Evolutionary conservation across 2,888 invertebrate genomes (phyloP).

Genomic region (Agonopterix subpropinquella): DNA sequence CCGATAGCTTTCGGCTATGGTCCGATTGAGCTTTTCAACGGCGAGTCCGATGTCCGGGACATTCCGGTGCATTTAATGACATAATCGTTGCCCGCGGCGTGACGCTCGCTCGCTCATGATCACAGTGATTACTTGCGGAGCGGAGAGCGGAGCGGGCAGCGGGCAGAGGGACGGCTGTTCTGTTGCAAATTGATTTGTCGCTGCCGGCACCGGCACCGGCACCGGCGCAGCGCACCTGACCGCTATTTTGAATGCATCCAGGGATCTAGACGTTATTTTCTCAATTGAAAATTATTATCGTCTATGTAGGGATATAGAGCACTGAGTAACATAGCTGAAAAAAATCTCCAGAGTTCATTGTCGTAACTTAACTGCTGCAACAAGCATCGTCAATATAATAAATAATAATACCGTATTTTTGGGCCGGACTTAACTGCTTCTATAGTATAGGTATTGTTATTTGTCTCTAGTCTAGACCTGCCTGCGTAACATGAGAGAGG

Average conservation of each 20-base stretch:
- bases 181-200: conserved; percentile 51
- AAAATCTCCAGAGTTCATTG: too few species aligned
- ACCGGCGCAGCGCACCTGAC: conserved; percentile 29
- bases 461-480: too few species aligned
- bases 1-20: conserved; percentile 43
- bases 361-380: too few species aligned
- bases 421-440: too few species aligned
- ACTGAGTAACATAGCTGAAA: background rate
- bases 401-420: too few species aligned
- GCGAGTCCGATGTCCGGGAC: conserved; percentile 44
- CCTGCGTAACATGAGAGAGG: too few species aligned
- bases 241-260: conserved; percentile 16
- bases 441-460: too few species aligned
- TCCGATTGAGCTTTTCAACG: conserved; percentile 45
- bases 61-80: conserved; percentile 45
- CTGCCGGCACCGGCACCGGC: conserved; percentile 26
- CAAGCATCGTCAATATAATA: too few species aligned
- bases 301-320: background rate
- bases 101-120: conserved; percentile 24
- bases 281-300: conserved; percentile 9
- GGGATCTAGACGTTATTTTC: conserved; percentile 1
- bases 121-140: conserved; percentile 45
- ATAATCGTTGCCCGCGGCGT: conserved; percentile 59
- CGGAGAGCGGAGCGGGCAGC: conserved; percentile 36
- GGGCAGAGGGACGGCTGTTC: conserved; percentile 14